phyloP scores from a whole-genome alignment of 2,888 invertebrate species.

The Lysandra bellargus region DNA sequence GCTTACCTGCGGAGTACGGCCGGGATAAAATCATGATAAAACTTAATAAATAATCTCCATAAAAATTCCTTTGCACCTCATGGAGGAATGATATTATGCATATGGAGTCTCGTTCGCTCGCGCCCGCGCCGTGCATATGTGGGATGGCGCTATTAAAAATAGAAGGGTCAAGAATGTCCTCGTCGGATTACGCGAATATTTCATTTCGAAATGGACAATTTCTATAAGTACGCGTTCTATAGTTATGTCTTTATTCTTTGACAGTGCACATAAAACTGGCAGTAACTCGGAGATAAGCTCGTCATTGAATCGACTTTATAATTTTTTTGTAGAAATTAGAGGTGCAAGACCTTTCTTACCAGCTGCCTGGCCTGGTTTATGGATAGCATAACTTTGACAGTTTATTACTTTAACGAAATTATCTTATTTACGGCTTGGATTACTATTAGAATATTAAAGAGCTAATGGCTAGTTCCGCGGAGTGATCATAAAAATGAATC shows the following conservation, averaged over 20 bases:
- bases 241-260: slow-evolving; percentile 1
- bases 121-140: neutral
- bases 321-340: slow-evolving; percentile 8
- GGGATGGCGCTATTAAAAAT: slow-evolving; percentile 14
- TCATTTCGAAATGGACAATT: slow-evolving; percentile 22
- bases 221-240: slow-evolving; percentile 19
- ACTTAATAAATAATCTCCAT: slow-evolving; percentile 39
- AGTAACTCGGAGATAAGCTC: slow-evolving; percentile 5
- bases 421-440: neutral
- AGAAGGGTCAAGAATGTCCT: slow-evolving; percentile 11
- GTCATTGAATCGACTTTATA: neutral
- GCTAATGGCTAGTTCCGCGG: neutral
- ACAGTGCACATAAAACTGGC: slow-evolving; percentile 7
- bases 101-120: neutral
- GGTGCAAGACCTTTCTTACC: neutral
- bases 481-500: neutral
- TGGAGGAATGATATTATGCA: slow-evolving; percentile 29
- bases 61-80: slow-evolving; percentile 38
- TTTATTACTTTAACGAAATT: slow-evolving; percentile 14
- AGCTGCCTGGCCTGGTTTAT: neutral
- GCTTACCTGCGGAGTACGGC: slow-evolving; percentile 34
- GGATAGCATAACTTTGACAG: neutral
- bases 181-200: slow-evolving; percentile 14
- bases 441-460: neutral
- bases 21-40: slow-evolving; percentile 36